phyloP scores from a whole-genome alignment of 2,113 vertebrate species.

The Pitta sordida region DNA sequence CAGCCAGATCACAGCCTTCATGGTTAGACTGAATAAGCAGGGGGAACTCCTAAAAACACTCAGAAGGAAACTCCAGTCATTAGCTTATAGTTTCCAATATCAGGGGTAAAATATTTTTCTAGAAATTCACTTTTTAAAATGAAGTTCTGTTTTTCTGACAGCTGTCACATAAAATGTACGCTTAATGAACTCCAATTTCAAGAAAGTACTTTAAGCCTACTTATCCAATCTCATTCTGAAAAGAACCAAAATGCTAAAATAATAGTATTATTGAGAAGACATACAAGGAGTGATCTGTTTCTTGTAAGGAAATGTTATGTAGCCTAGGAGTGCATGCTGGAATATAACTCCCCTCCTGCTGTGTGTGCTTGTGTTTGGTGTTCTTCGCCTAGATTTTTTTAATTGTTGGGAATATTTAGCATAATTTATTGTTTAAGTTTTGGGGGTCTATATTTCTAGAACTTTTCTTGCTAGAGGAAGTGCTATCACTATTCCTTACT shows the following conservation, averaged over 20 bases:
- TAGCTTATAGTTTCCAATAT: not conserved
- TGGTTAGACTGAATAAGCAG: not conserved
- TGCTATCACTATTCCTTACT: not conserved
- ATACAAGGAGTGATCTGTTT: not conserved
- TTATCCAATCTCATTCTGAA: not conserved
- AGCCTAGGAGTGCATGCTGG: not conserved
- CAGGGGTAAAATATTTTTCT: not conserved
- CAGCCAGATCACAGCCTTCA: not conserved
- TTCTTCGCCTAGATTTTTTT: not conserved
- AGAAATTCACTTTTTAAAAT: not conserved
- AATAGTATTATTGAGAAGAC: not conserved
- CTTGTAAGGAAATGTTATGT: not conserved
- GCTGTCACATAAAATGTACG: not conserved
- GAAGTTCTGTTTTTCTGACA: not conserved
- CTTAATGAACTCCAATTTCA: not conserved
- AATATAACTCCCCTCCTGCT: not conserved
- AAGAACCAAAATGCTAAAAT: not conserved
- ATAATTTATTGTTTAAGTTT: not conserved
- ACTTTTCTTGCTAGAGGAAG: not conserved
- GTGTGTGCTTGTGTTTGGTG: fast-evolving
- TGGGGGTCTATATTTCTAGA: not conserved
- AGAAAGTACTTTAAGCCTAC: not conserved
- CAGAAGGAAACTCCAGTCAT: not conserved
- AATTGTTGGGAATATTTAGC: not conserved
- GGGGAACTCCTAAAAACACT: not conserved